Conservation (phyloP, 2,113 vertebrate genomes). For the Chaenogobius annularis region DNA sequence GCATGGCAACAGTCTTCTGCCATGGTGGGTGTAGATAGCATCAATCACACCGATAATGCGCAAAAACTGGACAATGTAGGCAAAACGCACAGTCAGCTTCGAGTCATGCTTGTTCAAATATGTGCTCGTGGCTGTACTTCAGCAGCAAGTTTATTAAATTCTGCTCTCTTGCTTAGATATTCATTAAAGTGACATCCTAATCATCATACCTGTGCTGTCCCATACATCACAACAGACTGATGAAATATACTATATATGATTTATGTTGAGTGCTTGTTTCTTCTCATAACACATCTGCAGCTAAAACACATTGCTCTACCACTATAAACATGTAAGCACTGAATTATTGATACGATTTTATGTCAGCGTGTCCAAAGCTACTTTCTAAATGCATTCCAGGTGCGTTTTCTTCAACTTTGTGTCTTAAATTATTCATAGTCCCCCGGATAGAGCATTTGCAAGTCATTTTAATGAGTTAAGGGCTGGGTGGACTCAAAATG, state of each 20-base stretch:
- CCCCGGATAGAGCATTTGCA: slow-evolving; percentile 5
- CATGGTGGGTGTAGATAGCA: slow-evolving; percentile 28
- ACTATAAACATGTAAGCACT: not conserved
- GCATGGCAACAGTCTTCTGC: slow-evolving; percentile 34
- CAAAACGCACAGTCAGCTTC: slow-evolving; percentile 16
- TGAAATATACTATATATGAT: slow-evolving; percentile 6
- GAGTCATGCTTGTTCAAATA: not conserved
- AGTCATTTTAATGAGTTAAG: slow-evolving; percentile 12
- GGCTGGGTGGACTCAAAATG: slow-evolving; percentile 13
- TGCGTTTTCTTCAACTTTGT: not conserved
- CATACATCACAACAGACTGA: not conserved
- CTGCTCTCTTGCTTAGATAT: slow-evolving; percentile 1
- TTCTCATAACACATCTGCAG: slow-evolving; percentile 11
- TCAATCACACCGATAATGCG: slow-evolving; percentile 58
- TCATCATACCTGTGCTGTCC: not conserved
- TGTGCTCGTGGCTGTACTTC: not conserved
- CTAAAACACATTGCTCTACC: slow-evolving; percentile 4
- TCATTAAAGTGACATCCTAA: not conserved
- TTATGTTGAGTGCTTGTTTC: slow-evolving; percentile 1
- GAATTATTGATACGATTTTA: not conserved
- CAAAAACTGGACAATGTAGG: slow-evolving; percentile 36
- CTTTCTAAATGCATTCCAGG: slow-evolving; percentile 10
- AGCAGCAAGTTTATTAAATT: not conserved
- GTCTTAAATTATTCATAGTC: slow-evolving; percentile 3
- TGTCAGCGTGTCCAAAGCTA: slow-evolving; percentile 1